Evolutionary conservation across 2,888 invertebrate species (phyloP).

Genomic region (Thera britannica): DNA sequence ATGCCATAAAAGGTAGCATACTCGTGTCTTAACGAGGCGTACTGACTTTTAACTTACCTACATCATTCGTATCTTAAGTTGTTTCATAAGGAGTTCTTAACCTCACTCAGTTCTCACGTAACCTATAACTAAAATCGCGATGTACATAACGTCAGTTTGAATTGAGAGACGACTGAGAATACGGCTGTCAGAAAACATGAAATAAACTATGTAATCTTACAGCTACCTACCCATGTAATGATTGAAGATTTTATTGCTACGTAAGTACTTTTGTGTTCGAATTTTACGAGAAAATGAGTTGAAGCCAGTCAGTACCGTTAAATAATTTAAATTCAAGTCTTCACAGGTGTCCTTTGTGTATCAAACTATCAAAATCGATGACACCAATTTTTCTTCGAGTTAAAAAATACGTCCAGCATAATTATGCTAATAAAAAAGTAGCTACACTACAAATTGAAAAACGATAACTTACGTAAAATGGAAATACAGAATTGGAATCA

Average conservation of each 20-base stretch:
- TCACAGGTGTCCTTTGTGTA: not conserved
- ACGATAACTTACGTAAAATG: not conserved
- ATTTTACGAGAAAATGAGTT: conserved; percentile 6
- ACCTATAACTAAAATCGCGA: not conserved
- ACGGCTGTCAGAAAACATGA: not conserved
- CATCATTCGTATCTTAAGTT: not conserved
- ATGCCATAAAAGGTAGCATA: conserved; percentile 2
- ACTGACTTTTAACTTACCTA: not conserved
- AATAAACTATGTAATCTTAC: conserved; percentile 14
- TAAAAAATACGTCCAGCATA: no score
- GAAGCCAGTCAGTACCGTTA: not conserved
- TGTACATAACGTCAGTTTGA: not conserved
- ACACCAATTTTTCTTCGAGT: not conserved
- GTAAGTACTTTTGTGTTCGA: not conserved
- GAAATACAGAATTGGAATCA: not conserved
- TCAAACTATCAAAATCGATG: not conserved
- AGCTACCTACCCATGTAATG: conserved; percentile 1
- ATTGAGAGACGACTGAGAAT: not conserved
- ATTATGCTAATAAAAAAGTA: not conserved
- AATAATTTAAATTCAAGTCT: not conserved
- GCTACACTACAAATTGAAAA: not conserved
- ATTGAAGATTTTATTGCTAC: conserved; percentile 7
- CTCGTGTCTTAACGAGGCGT: not conserved
- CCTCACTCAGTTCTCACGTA: not conserved
- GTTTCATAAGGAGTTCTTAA: no score